phyloP scores from a whole-genome alignment of 2,888 invertebrate genomes.

The Pseudeuparius sepicola region DNA sequence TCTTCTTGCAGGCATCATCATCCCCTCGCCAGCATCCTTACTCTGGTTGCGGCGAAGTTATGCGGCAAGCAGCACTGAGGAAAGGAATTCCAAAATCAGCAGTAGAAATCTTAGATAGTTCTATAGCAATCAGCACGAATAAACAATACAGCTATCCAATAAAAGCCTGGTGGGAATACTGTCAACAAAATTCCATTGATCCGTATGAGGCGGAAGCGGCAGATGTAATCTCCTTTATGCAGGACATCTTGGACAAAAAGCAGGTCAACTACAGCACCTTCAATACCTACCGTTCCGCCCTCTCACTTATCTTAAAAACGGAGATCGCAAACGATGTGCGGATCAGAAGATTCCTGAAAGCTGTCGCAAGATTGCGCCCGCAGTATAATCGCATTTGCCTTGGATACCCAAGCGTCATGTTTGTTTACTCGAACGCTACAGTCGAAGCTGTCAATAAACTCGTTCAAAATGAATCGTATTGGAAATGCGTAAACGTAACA shows the following conservation, averaged over 20 bases:
- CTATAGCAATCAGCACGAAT: constrained; percentile 20
- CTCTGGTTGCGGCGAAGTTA: constrained; percentile 24
- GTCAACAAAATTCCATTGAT: not conserved
- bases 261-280: constrained; percentile 17
- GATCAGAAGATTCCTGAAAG: constrained; percentile 22
- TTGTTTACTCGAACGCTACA: no score
- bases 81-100: constrained; percentile 10
- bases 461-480: no score
- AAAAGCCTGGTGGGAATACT: constrained; percentile 11
- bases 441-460: no score
- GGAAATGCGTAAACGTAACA: no score
- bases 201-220: not conserved
- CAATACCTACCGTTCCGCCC: constrained; percentile 21
- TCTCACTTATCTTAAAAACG: constrained; percentile 17
- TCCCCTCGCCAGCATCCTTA: constrained; percentile 22
- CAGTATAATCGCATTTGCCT: no score
- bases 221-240: constrained; percentile 4
- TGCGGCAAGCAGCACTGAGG: constrained; percentile 18
- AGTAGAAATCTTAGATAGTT: constrained; percentile 18
- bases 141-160: constrained; percentile 21
- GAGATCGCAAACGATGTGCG: constrained; percentile 11
- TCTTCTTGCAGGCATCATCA: constrained; percentile 24
- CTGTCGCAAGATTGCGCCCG: constrained; percentile 21
- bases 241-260: constrained; percentile 4
- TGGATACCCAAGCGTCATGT: no score